Base-by-base conservation (phyloP, 2,888 invertebrate genomes). In the Notodonta ziczac region DNA sequence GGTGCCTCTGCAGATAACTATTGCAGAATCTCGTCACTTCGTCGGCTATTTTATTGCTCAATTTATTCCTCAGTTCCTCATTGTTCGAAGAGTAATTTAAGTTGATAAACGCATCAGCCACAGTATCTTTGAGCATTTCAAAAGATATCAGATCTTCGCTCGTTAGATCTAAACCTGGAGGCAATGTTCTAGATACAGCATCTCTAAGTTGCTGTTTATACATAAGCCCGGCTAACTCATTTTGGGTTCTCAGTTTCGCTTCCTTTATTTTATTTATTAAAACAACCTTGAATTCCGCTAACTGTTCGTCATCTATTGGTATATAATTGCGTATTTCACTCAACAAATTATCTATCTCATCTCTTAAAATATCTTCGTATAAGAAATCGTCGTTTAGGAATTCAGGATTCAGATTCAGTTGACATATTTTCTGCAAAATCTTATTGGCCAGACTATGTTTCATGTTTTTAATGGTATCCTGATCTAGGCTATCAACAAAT, bases 71-170 rank as follows among this genome's bases (percentile, higher is more conserved):
- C 54, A 74, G 60, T 32, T 75, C 66, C 39, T 75, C 66, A 57
- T 83, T 70, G 2, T 70, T 66, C 8, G 77, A 76, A 4, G 77
- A 62, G 66, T 78, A 85, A 65, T 83, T 77, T 56, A 90, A 73
- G 59, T 83, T 83, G 12, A 90, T 81, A 65, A 84, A 90, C 13
- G 88, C 86, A 58, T 90, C 87, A 13, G 83, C 85, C 52, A 90
- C 57, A 60, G 78, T 78, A 46, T 88, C 85, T 77, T 86, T 88
- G 2, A 89, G 65, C 6, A 77, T 57, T 65, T 89, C 84, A 60
- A 89, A 81, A 24, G 73, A 73, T 14, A 74, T 78, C 60, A 74
- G 63, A 63, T 84, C 84, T 12, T 85, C 84, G 7, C n/a, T 14
- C 7, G 80, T 58, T 3, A 79, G 46, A 39, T 67, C 62, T 8